Evolutionary conservation across 92 coral and sea anemone genomes (phyloP).

Genomic region (Heteractis magnifica): DNA sequence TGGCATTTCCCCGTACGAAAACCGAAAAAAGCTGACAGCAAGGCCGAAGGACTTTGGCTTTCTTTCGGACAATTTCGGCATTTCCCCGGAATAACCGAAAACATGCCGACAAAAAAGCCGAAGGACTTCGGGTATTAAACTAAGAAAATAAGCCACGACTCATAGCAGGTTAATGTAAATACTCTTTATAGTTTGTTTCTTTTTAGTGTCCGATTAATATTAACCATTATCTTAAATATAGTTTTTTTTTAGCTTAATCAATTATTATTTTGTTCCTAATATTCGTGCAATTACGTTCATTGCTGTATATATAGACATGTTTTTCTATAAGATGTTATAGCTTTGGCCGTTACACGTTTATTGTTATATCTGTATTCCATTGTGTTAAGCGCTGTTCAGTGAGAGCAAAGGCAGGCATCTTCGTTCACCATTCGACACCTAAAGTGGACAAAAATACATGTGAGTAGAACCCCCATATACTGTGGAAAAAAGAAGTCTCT

Average conservation of each 20-base stretch:
- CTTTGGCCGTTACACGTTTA: background rate
- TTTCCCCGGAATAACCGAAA: background rate
- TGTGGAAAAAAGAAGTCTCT: too few relatives aligned
- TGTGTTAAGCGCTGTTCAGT: background rate
- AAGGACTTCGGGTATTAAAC: background rate
- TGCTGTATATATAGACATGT: background rate
- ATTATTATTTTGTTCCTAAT: background rate
- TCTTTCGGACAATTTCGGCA: background rate
- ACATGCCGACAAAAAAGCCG: background rate
- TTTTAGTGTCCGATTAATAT: background rate
- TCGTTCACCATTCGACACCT: constrained; percentile 15
- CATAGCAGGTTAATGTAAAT: background rate
- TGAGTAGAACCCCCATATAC: too few relatives aligned
- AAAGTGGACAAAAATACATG: background rate
- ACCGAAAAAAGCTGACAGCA: background rate
- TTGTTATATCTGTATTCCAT: background rate
- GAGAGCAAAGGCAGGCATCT: constrained; percentile 1
- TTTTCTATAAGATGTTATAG: background rate
- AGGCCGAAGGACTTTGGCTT: background rate
- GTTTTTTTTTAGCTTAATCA: background rate
- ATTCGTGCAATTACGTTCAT: constrained; percentile 13
- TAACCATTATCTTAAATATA: background rate
- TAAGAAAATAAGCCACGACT: background rate
- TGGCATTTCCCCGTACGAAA: background rate
- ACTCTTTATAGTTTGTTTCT: background rate